A percentile compares a stretch with the other conserved stretches of the same genome.
phyloP scores from a whole-genome alignment of 1,140 invertebrate species.

The Chrysopa pallens region DNA sequence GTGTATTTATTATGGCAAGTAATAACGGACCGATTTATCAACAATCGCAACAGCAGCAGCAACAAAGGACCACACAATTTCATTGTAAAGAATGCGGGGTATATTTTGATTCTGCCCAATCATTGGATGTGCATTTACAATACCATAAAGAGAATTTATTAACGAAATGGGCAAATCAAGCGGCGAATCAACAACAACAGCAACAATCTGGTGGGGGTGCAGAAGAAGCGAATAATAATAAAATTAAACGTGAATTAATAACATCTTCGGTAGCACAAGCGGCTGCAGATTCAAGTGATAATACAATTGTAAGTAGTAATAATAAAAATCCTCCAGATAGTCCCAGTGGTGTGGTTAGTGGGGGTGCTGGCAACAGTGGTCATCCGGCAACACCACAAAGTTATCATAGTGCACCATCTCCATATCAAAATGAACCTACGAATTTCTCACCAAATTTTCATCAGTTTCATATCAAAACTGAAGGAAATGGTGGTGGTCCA shows the following conservation, averaged over 20 bases:
- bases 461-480: constrained; percentile 6
- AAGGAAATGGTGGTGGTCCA: constrained; percentile 17
- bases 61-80: constrained; percentile 26
- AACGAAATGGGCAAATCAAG: constrained; percentile 52
- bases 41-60: constrained; percentile 11
- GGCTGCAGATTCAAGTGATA: constrained; percentile 39
- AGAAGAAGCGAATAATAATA: constrained; percentile 47
- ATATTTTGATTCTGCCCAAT: constrained; percentile 50
- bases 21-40: constrained; percentile 2
- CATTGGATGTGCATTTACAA: constrained; percentile 55
- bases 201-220: constrained; percentile 7
- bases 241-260: constrained; percentile 22
- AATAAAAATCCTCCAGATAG: constrained; percentile 32
- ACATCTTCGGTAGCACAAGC: constrained; percentile 25
- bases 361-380: constrained; percentile 28
- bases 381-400: constrained; percentile 38
- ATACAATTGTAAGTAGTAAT: constrained; percentile 29
- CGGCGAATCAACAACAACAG: constrained; percentile 20
- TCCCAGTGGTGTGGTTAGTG: constrained; percentile 31
- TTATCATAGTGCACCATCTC: constrained; percentile 35
- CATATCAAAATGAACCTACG: constrained; percentile 35
- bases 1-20: background rate
- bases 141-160: constrained; percentile 62
- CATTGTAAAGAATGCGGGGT: constrained; percentile 56
- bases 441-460: constrained; percentile 29